Evolutionary conservation across 1,140 invertebrate species (phyloP).

Genomic region (Stratiolaelaps scimitus): DNA sequence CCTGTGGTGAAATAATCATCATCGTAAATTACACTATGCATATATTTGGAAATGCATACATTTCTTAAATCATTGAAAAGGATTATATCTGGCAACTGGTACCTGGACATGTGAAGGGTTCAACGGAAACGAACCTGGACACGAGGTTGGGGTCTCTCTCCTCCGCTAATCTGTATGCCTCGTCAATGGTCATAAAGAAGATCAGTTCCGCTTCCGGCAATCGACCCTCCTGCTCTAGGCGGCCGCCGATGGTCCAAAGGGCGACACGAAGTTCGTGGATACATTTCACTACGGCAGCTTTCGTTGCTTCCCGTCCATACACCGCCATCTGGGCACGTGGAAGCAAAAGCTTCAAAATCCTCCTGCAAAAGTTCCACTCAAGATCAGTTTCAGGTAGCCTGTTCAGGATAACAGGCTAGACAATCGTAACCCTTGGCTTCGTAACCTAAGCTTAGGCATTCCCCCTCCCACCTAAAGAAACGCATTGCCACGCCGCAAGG

Average conservation of each 20-base stretch:
- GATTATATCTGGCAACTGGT: not conserved
- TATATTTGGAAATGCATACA: not conserved
- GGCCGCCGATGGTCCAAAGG: conserved; percentile 47
- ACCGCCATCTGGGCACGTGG: not conserved
- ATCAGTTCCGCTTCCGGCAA: conserved; percentile 56
- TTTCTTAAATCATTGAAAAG: not conserved
- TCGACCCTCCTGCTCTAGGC: conserved; percentile 50
- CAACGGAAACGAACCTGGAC: conserved; percentile 47
- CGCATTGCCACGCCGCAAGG: not conserved
- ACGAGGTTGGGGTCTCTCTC: conserved; percentile 48
- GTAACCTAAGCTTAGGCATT: not conserved
- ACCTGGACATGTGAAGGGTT: not conserved
- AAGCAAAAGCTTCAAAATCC: not conserved
- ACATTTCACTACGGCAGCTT: conserved; percentile 38
- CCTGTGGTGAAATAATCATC: conserved; percentile 42
- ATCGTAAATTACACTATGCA: not conserved
- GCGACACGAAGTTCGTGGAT: conserved; percentile 51
- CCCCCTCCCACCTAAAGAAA: not conserved
- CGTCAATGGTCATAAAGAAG: conserved; percentile 54
- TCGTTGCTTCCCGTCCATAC: conserved; percentile 32
- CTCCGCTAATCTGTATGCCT: conserved; percentile 50
- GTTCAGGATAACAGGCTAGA: not conserved
- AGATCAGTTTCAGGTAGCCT: not conserved
- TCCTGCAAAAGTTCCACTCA: not conserved
- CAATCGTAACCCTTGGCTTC: not conserved